Evolutionary conservation across 2,888 invertebrate genomes (phyloP).

Genomic region (Limenitis camilla): DNA sequence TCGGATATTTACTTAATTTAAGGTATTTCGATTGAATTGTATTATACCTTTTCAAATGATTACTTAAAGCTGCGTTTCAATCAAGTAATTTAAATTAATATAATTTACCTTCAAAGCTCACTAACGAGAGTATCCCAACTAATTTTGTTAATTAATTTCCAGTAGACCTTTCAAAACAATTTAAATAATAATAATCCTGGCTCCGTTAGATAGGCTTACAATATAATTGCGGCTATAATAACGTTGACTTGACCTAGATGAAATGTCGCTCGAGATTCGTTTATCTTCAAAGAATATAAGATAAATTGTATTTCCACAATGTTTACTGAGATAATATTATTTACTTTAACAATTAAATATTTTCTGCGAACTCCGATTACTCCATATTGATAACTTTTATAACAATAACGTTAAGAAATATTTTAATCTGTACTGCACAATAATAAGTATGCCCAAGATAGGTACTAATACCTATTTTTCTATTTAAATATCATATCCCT

Average conservation of each 20-base stretch:
- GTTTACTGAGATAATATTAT: no score
- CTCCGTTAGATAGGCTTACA: constrained; percentile 7
- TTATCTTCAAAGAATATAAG: constrained; percentile 2
- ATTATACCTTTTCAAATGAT: not conserved
- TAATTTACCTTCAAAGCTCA: constrained; percentile 4
- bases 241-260: constrained; percentile 9
- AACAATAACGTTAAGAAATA: no score
- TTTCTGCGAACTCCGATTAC: no score
- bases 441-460: no score
- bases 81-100: not conserved
- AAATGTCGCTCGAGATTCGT: not conserved
- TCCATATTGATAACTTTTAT: no score
- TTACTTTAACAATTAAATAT: no score
- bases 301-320: constrained; percentile 1
- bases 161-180: constrained; percentile 10
- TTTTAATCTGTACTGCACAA: no score
- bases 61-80: not conserved
- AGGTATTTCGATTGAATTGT: no score
- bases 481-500: no score
- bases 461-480: no score
- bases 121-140: constrained; percentile 1
- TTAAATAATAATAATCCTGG: constrained; percentile 13
- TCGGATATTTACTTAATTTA: no score
- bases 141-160: constrained; percentile 14
- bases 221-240: constrained; percentile 10